Conservation (phyloP, 2,113 vertebrate species). For the Rhynchomys soricoides region DNA sequence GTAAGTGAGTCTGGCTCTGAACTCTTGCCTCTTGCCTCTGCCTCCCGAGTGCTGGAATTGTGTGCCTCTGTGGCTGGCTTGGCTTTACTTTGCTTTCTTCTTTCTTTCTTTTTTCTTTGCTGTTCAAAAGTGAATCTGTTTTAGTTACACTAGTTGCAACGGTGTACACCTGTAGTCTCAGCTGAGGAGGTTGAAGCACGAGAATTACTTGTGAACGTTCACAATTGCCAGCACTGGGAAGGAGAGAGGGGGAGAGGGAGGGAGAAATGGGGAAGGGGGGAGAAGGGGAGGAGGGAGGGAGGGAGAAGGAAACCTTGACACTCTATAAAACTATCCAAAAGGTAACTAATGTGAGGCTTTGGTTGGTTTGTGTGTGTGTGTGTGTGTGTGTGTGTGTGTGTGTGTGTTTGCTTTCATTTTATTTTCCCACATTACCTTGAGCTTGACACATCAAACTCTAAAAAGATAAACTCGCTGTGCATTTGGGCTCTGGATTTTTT, state of each 20-base stretch:
- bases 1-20: background rate
- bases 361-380: no score
- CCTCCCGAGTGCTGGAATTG: background rate
- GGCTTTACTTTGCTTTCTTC: background rate
- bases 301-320: background rate
- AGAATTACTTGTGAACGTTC: background rate
- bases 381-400: no score
- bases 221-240: background rate
- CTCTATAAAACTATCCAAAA: background rate
- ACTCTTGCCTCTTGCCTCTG: background rate
- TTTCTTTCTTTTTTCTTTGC: background rate
- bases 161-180: background rate
- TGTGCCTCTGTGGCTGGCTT: background rate
- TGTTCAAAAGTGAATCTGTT: background rate
- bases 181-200: background rate
- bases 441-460: background rate
- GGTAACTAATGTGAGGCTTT: background rate
- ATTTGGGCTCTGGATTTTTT: background rate
- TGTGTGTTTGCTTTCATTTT: background rate
- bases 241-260: no score
- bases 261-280: background rate
- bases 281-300: background rate
- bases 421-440: slow-evolving; percentile 34
- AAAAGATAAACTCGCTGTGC: background rate
- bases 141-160: background rate